phyloP scores from a whole-genome alignment of 1,140 invertebrate genomes.

The Drosophila pseudoananassae region DNA sequence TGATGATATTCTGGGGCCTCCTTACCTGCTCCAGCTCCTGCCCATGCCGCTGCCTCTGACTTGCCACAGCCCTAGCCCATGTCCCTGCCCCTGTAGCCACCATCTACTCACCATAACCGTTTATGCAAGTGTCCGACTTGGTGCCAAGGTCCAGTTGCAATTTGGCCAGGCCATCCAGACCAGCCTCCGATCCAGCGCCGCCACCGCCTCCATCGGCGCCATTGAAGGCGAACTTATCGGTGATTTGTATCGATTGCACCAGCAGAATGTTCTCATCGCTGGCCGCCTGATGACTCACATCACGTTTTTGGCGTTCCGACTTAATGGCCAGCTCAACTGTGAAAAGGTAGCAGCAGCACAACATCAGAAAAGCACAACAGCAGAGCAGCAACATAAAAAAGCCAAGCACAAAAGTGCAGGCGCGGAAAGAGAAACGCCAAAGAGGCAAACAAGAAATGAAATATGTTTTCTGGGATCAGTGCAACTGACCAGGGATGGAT shows the following conservation, averaged over 20 bases:
- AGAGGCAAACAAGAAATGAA: slow-evolving; percentile 58
- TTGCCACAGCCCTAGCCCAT: neutral
- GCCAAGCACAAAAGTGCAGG: slow-evolving; percentile 28
- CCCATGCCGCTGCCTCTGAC: neutral
- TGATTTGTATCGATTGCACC: slow-evolving; percentile 96
- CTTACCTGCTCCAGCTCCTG: neutral
- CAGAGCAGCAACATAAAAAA: slow-evolving; percentile 17
- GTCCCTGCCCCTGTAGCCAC: neutral
- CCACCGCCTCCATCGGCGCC: slow-evolving; percentile 77
- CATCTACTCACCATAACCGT: slow-evolving; percentile 79
- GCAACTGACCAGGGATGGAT: slow-evolving; percentile 30
- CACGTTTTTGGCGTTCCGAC: slow-evolving; percentile 77
- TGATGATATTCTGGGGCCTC: neutral
- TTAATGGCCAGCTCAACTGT: slow-evolving; percentile 74
- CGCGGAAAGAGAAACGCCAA: slow-evolving; percentile 25
- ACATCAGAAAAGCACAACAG: slow-evolving; percentile 3
- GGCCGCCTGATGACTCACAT: slow-evolving; percentile 84
- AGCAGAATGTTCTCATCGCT: slow-evolving; percentile 92
- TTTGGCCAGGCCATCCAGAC: slow-evolving; percentile 68
- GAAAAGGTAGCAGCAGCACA: slow-evolving; percentile 56
- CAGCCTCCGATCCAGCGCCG: slow-evolving; percentile 27
- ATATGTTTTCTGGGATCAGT: slow-evolving; percentile 53
- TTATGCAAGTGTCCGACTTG: slow-evolving; percentile 81
- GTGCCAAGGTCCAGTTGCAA: slow-evolving; percentile 74
- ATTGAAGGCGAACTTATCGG: slow-evolving; percentile 96